These are phyloP conservation scores for Molossus alvarezi DNA, from an alignment of 2,797 vertebrate species.

Conservation along the genomic window DNA sequence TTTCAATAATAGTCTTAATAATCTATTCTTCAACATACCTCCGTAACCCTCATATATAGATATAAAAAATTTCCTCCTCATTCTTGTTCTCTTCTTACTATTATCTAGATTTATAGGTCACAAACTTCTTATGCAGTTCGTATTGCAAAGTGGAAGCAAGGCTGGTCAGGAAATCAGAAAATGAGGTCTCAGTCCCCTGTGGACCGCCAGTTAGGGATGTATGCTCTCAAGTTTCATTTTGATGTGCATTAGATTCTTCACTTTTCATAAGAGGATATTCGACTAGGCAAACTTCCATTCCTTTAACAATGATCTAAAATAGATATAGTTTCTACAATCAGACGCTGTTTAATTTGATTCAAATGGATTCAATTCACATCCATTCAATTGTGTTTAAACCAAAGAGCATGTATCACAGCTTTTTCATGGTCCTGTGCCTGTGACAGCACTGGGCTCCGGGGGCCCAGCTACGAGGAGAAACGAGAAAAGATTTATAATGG, in stretches of 20 bases:
- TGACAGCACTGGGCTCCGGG: neutral
- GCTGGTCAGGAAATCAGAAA: neutral
- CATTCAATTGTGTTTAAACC: neutral
- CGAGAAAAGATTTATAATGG: neutral
- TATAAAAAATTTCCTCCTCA: neutral
- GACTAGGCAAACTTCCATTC: neutral
- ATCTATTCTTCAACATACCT: neutral
- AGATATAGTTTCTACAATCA: neutral
- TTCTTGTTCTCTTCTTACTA: neutral
- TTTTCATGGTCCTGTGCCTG: neutral
- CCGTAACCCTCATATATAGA: neutral
- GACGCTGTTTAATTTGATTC: constrained; percentile 27
- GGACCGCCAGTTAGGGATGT: neutral
- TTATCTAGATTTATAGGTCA: neutral
- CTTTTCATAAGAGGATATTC: neutral
- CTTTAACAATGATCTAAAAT: constrained; percentile 45
- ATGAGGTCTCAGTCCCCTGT: neutral
- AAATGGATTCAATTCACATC: neutral
- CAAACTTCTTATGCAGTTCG: neutral
- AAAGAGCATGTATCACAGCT: neutral
- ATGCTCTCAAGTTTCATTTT: neutral
- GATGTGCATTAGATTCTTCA: neutral
- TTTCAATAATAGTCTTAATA: neutral
- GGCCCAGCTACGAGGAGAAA: neutral
- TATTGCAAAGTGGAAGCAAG: neutral